A percentile compares a stretch with the other conserved stretches of the same genome.
phyloP scores from a whole-genome alignment of 2,888 invertebrate species.

The Leptopilina drosophilae region DNA sequence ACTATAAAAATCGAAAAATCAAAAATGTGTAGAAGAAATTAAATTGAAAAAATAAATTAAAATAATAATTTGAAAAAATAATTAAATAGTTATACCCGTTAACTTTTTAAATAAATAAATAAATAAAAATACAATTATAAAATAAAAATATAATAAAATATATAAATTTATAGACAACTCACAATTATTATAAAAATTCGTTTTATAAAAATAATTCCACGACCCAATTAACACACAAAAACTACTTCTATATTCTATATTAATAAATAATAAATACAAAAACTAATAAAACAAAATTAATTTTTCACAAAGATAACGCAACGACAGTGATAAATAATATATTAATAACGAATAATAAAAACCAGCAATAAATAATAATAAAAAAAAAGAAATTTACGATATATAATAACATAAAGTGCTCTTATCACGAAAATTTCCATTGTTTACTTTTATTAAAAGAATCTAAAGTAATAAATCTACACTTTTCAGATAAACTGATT shows the following conservation, averaged over 20 bases:
- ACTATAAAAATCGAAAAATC: too few species aligned
- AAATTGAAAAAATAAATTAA: background rate
- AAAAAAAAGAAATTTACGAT: background rate
- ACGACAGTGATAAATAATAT: background rate
- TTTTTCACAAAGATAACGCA: background rate
- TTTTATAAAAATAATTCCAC: too few species aligned
- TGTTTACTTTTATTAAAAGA: conserved; percentile 21
- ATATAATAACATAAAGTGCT: background rate
- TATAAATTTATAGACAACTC: too few species aligned
- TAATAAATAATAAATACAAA: background rate
- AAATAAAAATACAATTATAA: too few species aligned
- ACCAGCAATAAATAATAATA: background rate
- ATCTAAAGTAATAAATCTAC: conserved; percentile 23
- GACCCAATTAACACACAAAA: background rate
- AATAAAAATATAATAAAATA: too few species aligned
- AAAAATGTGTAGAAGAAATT: too few species aligned
- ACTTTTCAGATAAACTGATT: conserved; percentile 23
- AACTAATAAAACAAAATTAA: background rate
- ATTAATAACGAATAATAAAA: background rate
- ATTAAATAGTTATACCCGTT: too few species aligned
- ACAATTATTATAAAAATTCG: too few species aligned
- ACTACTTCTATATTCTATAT: too few species aligned
- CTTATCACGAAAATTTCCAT: conserved; percentile 12
- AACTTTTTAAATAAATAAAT: too few species aligned
- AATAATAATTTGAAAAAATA: background rate